A percentile compares a stretch with the other conserved stretches of the same genome.
Conservation (phyloP, 2,888 invertebrate species). For the Spilosoma lubricipeda region DNA sequence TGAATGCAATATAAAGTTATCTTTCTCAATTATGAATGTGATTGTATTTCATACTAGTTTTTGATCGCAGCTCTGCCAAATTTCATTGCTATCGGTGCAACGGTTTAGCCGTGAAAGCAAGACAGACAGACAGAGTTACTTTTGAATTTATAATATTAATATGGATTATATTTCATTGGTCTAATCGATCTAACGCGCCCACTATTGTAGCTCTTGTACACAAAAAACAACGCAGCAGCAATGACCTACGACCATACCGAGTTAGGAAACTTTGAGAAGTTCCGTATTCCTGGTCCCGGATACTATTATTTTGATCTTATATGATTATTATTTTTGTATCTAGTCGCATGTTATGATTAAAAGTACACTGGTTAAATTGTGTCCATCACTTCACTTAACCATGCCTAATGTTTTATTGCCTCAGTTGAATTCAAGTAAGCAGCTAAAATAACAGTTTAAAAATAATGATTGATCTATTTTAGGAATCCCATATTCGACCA, state of each 20-base stretch:
- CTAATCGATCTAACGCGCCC: no score
- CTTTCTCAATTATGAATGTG: constrained; percentile 16
- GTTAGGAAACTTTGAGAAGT: no score
- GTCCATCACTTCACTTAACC: neutral
- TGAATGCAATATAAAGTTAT: constrained; percentile 24
- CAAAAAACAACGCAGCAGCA: no score
- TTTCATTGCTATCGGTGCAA: no score
- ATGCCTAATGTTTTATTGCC: neutral
- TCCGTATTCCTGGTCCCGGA: no score
- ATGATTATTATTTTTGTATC: neutral
- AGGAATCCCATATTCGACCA: neutral
- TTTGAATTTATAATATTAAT: no score
- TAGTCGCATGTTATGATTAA: neutral
- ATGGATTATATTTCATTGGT: no score
- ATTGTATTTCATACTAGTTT: constrained; percentile 13
- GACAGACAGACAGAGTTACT: no score
- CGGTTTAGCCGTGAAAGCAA: no score
- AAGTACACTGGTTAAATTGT: neutral
- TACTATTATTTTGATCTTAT: constrained; percentile 9
- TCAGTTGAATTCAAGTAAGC: neutral
- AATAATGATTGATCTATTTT: neutral
- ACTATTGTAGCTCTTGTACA: no score
- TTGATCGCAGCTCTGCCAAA: no score
- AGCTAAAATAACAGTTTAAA: neutral
- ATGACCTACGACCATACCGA: no score